phyloP scores from a whole-genome alignment of 2,888 invertebrate species.

The Venusia cambrica region DNA sequence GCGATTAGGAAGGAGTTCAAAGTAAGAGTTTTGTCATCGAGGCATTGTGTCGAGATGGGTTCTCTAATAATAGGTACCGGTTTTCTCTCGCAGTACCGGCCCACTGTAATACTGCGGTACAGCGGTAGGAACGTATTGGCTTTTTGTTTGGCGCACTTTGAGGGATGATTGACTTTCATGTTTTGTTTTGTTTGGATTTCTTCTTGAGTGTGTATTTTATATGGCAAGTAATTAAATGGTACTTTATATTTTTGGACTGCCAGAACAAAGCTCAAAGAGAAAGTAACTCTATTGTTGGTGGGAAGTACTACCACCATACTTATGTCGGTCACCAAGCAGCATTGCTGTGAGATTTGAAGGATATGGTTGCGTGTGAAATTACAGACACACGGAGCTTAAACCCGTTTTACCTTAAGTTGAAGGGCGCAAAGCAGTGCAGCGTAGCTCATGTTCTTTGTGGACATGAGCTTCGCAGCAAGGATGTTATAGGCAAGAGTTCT shows the following conservation, averaged over 20 bases:
- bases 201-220: slow-evolving; percentile 12
- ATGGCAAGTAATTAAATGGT: slow-evolving; percentile 11
- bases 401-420: too few relatives aligned
- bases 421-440: too few relatives aligned
- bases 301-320: too few relatives aligned
- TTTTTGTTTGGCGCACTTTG: slow-evolving; percentile 22
- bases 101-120: slow-evolving; percentile 3
- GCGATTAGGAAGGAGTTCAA: slow-evolving; percentile 76
- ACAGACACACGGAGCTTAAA: too few relatives aligned
- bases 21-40: slow-evolving; percentile 71
- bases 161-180: slow-evolving; percentile 33
- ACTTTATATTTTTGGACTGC: background rate
- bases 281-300: too few relatives aligned
- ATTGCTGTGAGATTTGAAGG: too few relatives aligned
- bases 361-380: too few relatives aligned
- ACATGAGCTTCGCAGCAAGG: too few relatives aligned
- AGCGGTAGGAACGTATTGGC: slow-evolving; percentile 24
- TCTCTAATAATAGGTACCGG: slow-evolving; percentile 54
- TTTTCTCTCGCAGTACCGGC: slow-evolving; percentile 36
- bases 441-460: too few relatives aligned
- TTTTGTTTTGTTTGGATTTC: slow-evolving; percentile 14
- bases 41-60: slow-evolving; percentile 61
- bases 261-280: too few relatives aligned
- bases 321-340: too few relatives aligned
- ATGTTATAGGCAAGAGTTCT: too few relatives aligned